Percentiles rank a stretch among this genome's conserved stretches.
phyloP scores from a whole-genome alignment of 2,797 vertebrate genomes.

The Myoxocephalus aenaeus region DNA sequence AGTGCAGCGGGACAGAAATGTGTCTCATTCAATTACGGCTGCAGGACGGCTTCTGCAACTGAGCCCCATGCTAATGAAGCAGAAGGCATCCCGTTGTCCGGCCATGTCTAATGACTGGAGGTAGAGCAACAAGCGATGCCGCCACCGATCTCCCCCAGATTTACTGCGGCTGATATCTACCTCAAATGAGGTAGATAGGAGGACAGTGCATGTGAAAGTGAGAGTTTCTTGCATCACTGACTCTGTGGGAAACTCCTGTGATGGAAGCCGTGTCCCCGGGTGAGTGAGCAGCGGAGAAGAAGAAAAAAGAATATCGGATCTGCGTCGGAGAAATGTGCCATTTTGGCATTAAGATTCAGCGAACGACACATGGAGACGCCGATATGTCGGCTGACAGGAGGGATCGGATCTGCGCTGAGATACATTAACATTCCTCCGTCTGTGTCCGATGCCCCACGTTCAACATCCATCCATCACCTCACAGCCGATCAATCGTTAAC shows the following conservation, averaged over 20 bases:
- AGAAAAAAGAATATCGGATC: constrained; percentile 4
- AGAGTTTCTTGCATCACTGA: constrained; percentile 9
- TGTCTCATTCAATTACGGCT: constrained; percentile 31
- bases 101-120: constrained; percentile 34
- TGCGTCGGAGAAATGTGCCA: constrained; percentile 1
- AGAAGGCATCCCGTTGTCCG: constrained; percentile 18
- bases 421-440: constrained; percentile 33
- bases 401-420: constrained; percentile 13
- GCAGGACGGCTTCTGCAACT: constrained; percentile 16
- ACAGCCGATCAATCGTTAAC: constrained; percentile 1
- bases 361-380: neutral
- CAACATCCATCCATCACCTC: constrained; percentile 16
- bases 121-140: constrained; percentile 6
- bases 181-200: constrained; percentile 6
- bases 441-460: neutral
- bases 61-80: constrained; percentile 41
- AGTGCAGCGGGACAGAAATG: neutral
- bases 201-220: neutral
- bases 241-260: constrained; percentile 27
- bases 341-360: constrained; percentile 32
- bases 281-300: neutral
- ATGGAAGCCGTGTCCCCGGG: neutral
- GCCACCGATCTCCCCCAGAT: neutral
- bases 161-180: neutral
- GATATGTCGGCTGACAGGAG: constrained; percentile 32